phyloP scores from a whole-genome alignment of 2,888 invertebrate species.

The Chymomyza procnemis region DNA sequence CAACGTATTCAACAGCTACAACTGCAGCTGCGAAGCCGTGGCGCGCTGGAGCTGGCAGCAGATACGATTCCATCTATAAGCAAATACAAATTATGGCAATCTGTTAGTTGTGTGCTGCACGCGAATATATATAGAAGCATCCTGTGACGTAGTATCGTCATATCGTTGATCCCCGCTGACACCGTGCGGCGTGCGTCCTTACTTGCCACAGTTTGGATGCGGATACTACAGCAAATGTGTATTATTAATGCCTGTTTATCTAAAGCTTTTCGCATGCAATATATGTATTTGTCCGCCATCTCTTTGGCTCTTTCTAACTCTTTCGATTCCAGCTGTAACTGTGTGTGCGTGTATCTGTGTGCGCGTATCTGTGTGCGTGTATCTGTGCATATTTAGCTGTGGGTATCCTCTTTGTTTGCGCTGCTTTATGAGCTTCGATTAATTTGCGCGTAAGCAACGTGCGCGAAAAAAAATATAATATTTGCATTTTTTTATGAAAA shows the following conservation, averaged over 20 bases:
- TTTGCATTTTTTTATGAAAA: background rate
- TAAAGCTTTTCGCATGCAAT: constrained; percentile 22
- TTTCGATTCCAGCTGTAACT: background rate
- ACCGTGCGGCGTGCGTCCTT: constrained; percentile 7
- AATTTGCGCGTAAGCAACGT: constrained; percentile 48
- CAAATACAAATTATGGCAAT: constrained; percentile 65
- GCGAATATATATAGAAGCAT: background rate
- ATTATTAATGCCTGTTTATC: constrained; percentile 66
- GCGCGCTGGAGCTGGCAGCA: background rate
- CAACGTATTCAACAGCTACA: constrained; percentile 1
- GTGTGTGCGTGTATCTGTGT: constrained; percentile 1
- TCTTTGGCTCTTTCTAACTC: background rate
- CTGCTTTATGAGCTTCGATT: constrained; percentile 66
- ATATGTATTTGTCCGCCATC: background rate
- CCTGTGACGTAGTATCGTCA: background rate
- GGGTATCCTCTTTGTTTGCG: constrained; percentile 39
- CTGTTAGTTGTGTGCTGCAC: constrained; percentile 38
- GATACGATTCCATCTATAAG: constrained; percentile 32
- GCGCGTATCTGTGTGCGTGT: constrained; percentile 5
- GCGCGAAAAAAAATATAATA: background rate
- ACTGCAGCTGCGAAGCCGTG: background rate
- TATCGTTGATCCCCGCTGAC: background rate
- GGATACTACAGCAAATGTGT: constrained; percentile 54
- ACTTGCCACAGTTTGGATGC: constrained; percentile 12
- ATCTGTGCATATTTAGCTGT: constrained; percentile 21